Evolutionary conservation across 1,140 invertebrate genomes (phyloP), one percentile per base, ranked within the genome.

Genomic region (Hypothenemus hampei): DNA sequence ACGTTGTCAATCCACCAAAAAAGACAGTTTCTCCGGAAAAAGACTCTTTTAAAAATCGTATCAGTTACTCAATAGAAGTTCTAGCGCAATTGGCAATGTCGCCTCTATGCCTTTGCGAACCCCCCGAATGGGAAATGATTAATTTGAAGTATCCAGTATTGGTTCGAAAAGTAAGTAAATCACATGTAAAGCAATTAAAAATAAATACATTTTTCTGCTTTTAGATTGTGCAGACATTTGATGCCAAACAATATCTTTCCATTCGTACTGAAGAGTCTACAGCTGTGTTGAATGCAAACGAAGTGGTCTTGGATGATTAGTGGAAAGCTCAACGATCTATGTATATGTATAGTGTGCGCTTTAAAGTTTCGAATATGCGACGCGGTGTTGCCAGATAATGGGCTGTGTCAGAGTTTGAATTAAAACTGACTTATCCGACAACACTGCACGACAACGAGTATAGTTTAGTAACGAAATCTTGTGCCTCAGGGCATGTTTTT

Each of bases 111-210:
- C 71, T 77, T 45, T 65, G 68, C 49, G 67, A 72, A 24, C 78
- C 77, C 22, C 65, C 62, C 19, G 75, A 79, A 60, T 79, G 77
- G 77, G 72, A 72, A 46, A 70, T 74, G 47, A 78, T 80, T 57
- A 70, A 73, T 45, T 72, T 72, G 57, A 76, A 78, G 56, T 73
- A 74, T 65, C 77, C 77, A 20, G 70, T 60, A 52, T 72, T 80
- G 49, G 65, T 76, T 43, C 73, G 74, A 55, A 78, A 79, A 71
- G 77, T 79, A 35, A 44, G 18, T 57, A 22, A 22, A 37, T 18
- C 11, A 23, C 18, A n/a, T 43, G 15, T 20, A 16, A 11, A n/a
- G 8, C 21, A 43, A 22, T 22, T 8, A n/a, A 43, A 22, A 3
- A 11, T 15, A 43, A 37, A 37, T 37, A n/a, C 7, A 26, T 37